Percentiles rank a stretch among this genome's conserved stretches.
phyloP scores from a whole-genome alignment of 2,113 vertebrate species.

The Ptilorrhoa leucosticta region DNA sequence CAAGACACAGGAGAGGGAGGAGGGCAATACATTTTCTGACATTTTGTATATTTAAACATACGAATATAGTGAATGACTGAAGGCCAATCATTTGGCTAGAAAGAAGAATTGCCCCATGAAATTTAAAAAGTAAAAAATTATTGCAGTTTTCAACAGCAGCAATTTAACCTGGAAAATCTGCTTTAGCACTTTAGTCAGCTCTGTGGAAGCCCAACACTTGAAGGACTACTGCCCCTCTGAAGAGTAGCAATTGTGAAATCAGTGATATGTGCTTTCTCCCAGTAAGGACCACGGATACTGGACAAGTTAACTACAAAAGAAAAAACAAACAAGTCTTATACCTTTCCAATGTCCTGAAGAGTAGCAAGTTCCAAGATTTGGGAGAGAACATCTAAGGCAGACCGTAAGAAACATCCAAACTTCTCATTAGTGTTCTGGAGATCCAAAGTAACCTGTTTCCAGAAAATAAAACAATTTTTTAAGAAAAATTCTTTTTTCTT shows the following conservation, averaged over 20 bases:
- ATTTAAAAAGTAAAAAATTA: neutral
- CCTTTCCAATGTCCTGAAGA: conserved; percentile 94
- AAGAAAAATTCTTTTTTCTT: too few species aligned
- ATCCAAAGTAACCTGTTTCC: conserved; percentile 88
- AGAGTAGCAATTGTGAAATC: neutral
- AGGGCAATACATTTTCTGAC: neutral
- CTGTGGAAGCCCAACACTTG: neutral
- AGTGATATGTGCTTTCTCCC: neutral
- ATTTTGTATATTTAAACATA: neutral
- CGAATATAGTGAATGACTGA: neutral
- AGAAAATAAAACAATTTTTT: neutral
- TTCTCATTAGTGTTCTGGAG: conserved; percentile 92
- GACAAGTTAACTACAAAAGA: neutral
- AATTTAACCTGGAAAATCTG: neutral
- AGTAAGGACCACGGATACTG: rapidly evolving
- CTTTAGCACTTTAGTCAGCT: neutral
- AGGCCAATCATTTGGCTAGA: neutral
- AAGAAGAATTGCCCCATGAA: neutral
- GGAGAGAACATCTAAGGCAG: conserved; percentile 90
- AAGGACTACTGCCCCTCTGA: neutral
- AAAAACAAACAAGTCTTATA: conserved; percentile 17
- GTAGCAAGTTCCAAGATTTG: conserved; percentile 94
- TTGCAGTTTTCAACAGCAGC: neutral
- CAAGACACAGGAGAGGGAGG: neutral
- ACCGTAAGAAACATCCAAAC: conserved; percentile 90